Evolutionary conservation across 2,888 invertebrate genomes (phyloP), one percentile per base, ranked within the genome.

Genomic region (Mythimna ferrago): DNA sequence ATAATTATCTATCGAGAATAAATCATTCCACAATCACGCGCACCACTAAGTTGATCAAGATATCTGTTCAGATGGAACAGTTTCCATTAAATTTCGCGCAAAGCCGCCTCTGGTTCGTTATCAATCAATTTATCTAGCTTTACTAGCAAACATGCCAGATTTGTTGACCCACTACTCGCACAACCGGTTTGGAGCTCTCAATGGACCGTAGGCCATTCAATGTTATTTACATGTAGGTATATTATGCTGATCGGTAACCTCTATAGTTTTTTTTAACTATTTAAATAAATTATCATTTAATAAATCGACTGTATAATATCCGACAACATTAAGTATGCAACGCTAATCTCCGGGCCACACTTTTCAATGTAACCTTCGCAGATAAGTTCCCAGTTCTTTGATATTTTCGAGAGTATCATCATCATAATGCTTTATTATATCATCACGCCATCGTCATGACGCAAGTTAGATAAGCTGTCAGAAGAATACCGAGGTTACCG

Each of bases 61-160:
- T 92, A 92, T 89, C 89, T 81, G 84, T 88, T 88, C 88, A 89
- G 89, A 91, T 92, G 88, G 87, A 93, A 91, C 90, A 89, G 92
- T 92, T 93, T 92, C 92, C 90, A 94, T 93, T 94, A 92, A 90
- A 93, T 92, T 94, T 93, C 90, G 90, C 92, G 90, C 93, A 91
- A 92, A 92, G 91, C 91, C 88, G 88, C 91, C 91, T 91, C 89
- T 89, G 87, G 89, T 90, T 91, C 89, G 89, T 94, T 95, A 95
- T 95, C 95, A 93, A 93, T 94, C 94, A 94, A 94, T 95, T 95
- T 93, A 95, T 95, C 95, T 94, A 91, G 89, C 89, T 89, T 92
- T 91, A 89, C 89, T 86, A 87, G 90, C 91, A 89, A 90, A 89
- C 89, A 90, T 90, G 88, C 86, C 87, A 89, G 91, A 93, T 93